These are phyloP conservation scores for Macrotus californicus DNA, from an alignment of 2,113 vertebrate species.

Conservation along the genomic window DNA sequence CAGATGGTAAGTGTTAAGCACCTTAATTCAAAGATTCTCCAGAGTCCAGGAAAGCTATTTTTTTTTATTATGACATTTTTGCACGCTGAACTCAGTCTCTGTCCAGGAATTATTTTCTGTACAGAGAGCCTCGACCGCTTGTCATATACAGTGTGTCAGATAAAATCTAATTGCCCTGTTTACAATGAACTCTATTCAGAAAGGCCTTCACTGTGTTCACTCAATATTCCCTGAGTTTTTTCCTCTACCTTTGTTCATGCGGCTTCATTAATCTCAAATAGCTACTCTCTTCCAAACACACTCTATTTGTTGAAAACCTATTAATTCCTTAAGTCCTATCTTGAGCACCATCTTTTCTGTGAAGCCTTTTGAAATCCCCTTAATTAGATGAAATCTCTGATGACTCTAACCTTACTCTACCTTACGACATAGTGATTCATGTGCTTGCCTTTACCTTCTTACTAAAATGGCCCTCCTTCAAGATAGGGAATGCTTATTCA, in stretches of 20 bases:
- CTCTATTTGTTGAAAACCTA: conserved; percentile 72
- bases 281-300: conserved; percentile 66
- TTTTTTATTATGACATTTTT: conserved; percentile 25
- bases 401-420: conserved; percentile 51
- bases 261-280: conserved; percentile 70
- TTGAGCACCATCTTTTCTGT: conserved; percentile 67
- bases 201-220: conserved; percentile 36
- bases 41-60: neutral
- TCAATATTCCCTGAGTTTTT: conserved; percentile 51
- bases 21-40: neutral
- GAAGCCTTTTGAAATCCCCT: conserved; percentile 66
- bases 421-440: conserved; percentile 16
- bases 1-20: neutral
- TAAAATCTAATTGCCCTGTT: conserved; percentile 59
- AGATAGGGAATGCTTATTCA: neutral
- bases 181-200: conserved; percentile 53
- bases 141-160: conserved; percentile 38
- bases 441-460: conserved; percentile 12
- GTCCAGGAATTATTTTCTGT: conserved; percentile 36
- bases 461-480: neutral
- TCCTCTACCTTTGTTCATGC: conserved; percentile 55
- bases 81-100: neutral
- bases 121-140: neutral
- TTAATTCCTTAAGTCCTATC: conserved; percentile 72
- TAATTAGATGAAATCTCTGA: conserved; percentile 69